phyloP scores from a whole-genome alignment of 2,888 invertebrate genomes.

The Acronicta leporina region DNA sequence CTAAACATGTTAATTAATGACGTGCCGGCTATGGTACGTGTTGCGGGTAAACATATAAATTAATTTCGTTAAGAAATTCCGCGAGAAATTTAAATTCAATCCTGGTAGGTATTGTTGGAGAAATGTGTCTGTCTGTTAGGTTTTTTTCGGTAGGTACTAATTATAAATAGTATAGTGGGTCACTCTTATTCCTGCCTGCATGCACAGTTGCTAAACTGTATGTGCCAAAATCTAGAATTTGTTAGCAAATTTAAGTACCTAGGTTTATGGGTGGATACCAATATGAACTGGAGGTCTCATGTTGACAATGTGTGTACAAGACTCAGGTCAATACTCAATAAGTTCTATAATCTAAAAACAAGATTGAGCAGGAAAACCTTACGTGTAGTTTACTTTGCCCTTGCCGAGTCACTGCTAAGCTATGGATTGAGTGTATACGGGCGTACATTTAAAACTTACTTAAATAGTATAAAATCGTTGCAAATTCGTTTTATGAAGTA shows the following conservation, averaged over 20 bases:
- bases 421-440: slow-evolving; percentile 6
- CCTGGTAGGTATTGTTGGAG: too few species aligned
- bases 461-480: slow-evolving; percentile 7
- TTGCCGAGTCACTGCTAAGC: too few species aligned
- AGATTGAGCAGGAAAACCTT: too few species aligned
- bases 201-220: slow-evolving; percentile 2
- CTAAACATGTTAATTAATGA: slow-evolving; percentile 36
- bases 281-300: slow-evolving; percentile 7
- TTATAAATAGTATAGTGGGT: neutral
- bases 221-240: neutral
- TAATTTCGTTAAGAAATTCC: neutral
- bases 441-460: slow-evolving; percentile 16
- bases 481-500: slow-evolving; percentile 6
- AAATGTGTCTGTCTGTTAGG: too few species aligned
- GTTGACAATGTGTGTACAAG: slow-evolving; percentile 9
- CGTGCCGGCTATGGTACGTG: slow-evolving; percentile 15
- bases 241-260: slow-evolving; percentile 7
- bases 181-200: slow-evolving; percentile 2
- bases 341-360: too few species aligned
- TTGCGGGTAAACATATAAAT: slow-evolving; percentile 7
- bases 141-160: too few species aligned
- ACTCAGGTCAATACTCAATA: neutral
- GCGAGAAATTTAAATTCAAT: too few species aligned
- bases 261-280: slow-evolving; percentile 8
- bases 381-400: too few species aligned